phyloP scores from a whole-genome alignment of 2,888 invertebrate genomes.

The Eilema griseolum region DNA sequence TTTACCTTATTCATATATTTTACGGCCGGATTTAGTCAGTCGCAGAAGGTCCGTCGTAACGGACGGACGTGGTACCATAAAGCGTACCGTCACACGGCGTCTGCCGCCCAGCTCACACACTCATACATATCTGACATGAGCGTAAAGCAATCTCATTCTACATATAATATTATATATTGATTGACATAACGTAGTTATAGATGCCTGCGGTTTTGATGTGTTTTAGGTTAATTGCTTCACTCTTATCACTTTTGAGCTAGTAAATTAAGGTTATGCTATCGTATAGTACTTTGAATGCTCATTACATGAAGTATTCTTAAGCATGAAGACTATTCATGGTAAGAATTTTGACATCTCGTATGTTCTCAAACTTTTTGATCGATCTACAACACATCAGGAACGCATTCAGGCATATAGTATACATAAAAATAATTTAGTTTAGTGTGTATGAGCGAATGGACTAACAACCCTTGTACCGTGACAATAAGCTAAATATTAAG shows the following conservation, averaged over 20 bases:
- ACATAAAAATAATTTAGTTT: slow-evolving; percentile 55
- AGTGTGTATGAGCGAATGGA: slow-evolving; percentile 79
- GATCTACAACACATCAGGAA: slow-evolving; percentile 32
- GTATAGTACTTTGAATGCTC: background rate
- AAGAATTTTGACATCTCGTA: background rate
- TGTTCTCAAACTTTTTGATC: slow-evolving; percentile 2
- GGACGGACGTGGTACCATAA: slow-evolving; percentile 2
- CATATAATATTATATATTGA: slow-evolving; percentile 63
- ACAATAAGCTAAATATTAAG: slow-evolving; percentile 82
- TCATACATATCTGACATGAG: slow-evolving; percentile 82
- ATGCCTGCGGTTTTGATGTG: slow-evolving; percentile 46
- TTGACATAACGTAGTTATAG: slow-evolving; percentile 68
- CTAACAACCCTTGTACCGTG: slow-evolving; percentile 81
- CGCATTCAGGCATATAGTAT: slow-evolving; percentile 42
- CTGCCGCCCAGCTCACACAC: slow-evolving; percentile 68
- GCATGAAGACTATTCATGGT: background rate
- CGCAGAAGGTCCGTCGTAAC: slow-evolving; percentile 25
- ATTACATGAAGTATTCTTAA: slow-evolving; percentile 7
- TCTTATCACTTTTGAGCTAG: background rate
- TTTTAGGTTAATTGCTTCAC: slow-evolving; percentile 18
- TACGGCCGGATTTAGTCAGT: slow-evolving; percentile 16
- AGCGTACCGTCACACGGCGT: slow-evolving; percentile 64
- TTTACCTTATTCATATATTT: background rate
- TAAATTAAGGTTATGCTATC: no score
- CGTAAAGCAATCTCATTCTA: slow-evolving; percentile 82